Percentiles rank a stretch among this genome's conserved stretches.
phyloP scores from a whole-genome alignment of 2,888 invertebrate genomes.

The Eupithecia exiguata region DNA sequence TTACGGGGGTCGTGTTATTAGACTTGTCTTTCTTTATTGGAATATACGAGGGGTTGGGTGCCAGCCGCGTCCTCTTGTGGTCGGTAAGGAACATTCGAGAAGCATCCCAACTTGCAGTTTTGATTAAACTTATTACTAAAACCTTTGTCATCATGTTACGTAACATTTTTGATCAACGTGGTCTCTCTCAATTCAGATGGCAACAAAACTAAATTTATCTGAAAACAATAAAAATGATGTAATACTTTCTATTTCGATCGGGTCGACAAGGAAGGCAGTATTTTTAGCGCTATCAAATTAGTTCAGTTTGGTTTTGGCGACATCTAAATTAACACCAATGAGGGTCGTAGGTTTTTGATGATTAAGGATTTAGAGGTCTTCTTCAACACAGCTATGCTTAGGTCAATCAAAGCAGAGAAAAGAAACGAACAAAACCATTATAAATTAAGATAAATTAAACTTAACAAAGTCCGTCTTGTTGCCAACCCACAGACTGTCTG shows the following conservation, averaged over 20 bases:
- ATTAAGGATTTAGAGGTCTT: background rate
- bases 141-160: constrained; percentile 14
- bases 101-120: constrained; percentile 20
- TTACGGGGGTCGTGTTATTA: constrained; percentile 75
- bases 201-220: background rate
- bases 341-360: background rate
- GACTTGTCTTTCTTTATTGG: constrained; percentile 78
- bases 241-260: background rate
- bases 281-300: background rate
- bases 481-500: background rate
- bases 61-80: constrained; percentile 42
- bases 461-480: background rate
- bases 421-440: background rate
- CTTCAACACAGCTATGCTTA: background rate
- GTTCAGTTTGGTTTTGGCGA: background rate
- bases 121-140: constrained; percentile 26
- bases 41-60: constrained; percentile 66
- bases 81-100: constrained; percentile 31
- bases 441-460: background rate
- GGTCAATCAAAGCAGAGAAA: background rate
- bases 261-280: background rate
- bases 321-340: background rate
- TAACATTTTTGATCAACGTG: background rate
- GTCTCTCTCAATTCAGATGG: background rate
- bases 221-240: background rate